These are phyloP conservation scores for Etheostoma perlongum DNA, from an alignment of 2,797 vertebrate species.

Conservation along the genomic window DNA sequence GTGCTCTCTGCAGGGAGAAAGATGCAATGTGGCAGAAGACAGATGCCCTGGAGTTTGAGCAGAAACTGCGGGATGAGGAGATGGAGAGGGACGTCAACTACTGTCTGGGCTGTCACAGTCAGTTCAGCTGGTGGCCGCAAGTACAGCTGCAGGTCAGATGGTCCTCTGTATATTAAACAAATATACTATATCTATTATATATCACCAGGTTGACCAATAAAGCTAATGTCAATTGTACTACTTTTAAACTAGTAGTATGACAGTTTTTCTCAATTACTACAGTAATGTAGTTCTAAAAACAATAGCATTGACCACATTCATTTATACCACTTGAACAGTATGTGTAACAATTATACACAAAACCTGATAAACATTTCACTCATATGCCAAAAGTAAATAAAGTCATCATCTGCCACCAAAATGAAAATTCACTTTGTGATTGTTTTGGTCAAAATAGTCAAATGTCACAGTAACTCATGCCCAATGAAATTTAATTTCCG, in stretches of 20 bases:
- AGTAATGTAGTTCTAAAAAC: neutral
- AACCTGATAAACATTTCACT: neutral
- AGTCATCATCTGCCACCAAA: neutral
- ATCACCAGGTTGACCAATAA: neutral
- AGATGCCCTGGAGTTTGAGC: conserved; percentile 93
- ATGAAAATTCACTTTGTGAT: neutral
- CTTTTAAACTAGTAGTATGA: neutral
- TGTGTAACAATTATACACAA: neutral
- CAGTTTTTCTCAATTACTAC: neutral
- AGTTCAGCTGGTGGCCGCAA: conserved; percentile 95
- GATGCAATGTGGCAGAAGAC: conserved; percentile 95
- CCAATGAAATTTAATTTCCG: conserved; percentile 9
- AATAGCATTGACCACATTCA: neutral
- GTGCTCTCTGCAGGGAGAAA: conserved; percentile 88
- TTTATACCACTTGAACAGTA: neutral
- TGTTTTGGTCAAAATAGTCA: neutral
- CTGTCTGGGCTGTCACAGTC: conserved; percentile 90
- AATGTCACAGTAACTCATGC: conserved; percentile 6
- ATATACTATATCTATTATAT: neutral
- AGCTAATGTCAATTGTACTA: neutral
- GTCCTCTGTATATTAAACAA: neutral
- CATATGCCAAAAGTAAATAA: neutral
- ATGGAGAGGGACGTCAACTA: conserved; percentile 88
- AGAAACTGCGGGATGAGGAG: conserved; percentile 91
- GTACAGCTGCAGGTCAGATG: conserved; percentile 92